Conservation (phyloP, 2,113 vertebrate species). For the Heterotilapia buettikoferi region DNA sequence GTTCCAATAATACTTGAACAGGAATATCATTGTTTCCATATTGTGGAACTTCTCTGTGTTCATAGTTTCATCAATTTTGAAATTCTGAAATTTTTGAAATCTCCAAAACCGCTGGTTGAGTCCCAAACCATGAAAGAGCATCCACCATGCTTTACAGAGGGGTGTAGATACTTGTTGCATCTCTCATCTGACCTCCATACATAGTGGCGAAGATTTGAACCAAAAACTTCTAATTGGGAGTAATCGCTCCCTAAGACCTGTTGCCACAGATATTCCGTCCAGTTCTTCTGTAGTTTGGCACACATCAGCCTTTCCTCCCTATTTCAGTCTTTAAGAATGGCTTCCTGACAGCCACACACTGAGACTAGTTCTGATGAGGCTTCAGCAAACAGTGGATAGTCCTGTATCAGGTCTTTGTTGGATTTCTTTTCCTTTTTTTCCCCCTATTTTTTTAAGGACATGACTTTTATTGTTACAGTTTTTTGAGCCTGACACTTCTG, state of each 20-base stretch:
- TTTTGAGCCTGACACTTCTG: not conserved
- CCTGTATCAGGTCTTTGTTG: not conserved
- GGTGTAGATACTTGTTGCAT: not conserved
- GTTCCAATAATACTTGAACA: not conserved
- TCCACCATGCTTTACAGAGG: not conserved
- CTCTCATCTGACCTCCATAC: not conserved
- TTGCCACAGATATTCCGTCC: not conserved
- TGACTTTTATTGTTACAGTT: not conserved
- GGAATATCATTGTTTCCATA: not conserved
- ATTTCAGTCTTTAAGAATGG: not conserved
- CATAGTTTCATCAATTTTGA: not conserved
- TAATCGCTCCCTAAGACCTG: not conserved
- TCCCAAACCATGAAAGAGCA: not conserved
- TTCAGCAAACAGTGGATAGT: not conserved
- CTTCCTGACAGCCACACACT: not conserved
- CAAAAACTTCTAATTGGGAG: not conserved
- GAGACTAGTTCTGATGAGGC: not conserved
- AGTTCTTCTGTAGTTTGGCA: not conserved
- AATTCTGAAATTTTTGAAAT: too few species aligned
- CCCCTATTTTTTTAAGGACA: not conserved
- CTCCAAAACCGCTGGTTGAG: not conserved
- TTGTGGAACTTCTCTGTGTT: not conserved
- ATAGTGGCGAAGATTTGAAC: not conserved
- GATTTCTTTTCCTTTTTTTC: rapidly evolving
- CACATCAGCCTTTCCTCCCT: not conserved